Conservation (phyloP, 1,140 invertebrate species). For the Bombyx mori region ASM3026992v2 NC_085115.1:7621001-7621500, state of each 20-base stretch:
- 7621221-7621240: conserved; percentile 31
- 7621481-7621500: too few relatives aligned
- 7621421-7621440: too few relatives aligned
- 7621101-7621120: conserved; percentile 63
- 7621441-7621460: too few relatives aligned
- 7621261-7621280: conserved; percentile 39
- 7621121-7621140: conserved; percentile 56
- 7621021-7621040: conserved; percentile 13
- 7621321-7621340: conserved; percentile 12
- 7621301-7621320: conserved; percentile 26
- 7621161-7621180: conserved; percentile 56
- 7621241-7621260: conserved; percentile 36
- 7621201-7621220: conserved; percentile 55
- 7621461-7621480: too few relatives aligned
- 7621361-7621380: too few relatives aligned
- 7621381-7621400: too few relatives aligned
- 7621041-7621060: conserved; percentile 58
- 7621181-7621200: conserved; percentile 63
- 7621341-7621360: too few relatives aligned
- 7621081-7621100: conserved; percentile 65
- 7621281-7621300: conserved; percentile 44
- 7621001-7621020: conserved; percentile 41
- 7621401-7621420: too few relatives aligned
- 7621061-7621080: conserved; percentile 59
- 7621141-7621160: conserved; percentile 62